Percentiles rank a stretch among this genome's conserved stretches.
phyloP scores from a whole-genome alignment of 2,797 vertebrate species.

The Mareca penelope region DNA sequence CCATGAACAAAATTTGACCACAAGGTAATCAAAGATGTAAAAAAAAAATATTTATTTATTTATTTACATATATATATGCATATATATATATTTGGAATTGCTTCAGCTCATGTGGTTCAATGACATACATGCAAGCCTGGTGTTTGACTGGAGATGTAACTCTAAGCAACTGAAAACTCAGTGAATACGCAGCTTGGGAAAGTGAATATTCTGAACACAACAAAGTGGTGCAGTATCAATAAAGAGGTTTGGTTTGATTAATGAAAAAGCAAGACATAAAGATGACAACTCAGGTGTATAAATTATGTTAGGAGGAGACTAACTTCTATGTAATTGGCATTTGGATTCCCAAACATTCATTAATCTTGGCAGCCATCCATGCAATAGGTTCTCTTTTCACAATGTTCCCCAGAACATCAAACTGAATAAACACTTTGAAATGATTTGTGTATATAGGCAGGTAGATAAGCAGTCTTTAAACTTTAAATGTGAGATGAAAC shows the following conservation, averaged over 20 bases:
- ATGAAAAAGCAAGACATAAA: background rate
- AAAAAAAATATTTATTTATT: background rate
- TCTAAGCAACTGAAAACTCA: background rate
- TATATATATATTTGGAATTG: background rate
- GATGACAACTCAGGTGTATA: background rate
- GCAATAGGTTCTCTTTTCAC: background rate
- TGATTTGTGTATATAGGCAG: background rate
- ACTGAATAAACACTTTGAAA: background rate
- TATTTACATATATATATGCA: background rate
- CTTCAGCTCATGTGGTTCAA: background rate
- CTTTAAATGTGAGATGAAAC: background rate
- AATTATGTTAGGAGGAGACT: background rate
- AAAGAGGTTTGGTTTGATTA: background rate
- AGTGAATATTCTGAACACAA: background rate
- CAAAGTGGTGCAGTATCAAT: background rate
- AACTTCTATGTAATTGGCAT: background rate
- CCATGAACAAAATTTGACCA: background rate
- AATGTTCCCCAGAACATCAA: background rate
- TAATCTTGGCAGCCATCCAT: background rate
- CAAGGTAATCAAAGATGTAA: background rate
- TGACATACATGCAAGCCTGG: background rate
- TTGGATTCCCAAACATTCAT: background rate
- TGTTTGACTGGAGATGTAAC: background rate
- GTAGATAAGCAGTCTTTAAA: background rate
- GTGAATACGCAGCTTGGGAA: background rate